phyloP scores from a whole-genome alignment of 2,797 vertebrate species.

The Hydrophis major region DNA sequence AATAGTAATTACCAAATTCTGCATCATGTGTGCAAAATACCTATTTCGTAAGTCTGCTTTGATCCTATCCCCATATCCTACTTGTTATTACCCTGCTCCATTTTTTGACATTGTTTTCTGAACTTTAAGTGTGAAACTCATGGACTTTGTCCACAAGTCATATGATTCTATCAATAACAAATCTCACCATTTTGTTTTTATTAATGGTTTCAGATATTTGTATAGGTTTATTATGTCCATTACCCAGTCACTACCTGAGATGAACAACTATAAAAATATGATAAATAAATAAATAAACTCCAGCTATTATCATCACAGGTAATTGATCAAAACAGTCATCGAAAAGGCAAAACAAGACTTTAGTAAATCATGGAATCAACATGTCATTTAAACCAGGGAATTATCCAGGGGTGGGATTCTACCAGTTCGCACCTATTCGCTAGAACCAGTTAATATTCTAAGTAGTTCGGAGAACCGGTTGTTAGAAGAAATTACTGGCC shows the following conservation, averaged over 20 bases:
- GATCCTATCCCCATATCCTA: not conserved
- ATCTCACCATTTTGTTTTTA: not conserved
- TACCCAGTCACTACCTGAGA: not conserved
- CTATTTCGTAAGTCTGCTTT: not conserved
- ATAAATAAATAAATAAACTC: not conserved
- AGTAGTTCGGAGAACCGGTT: too few relatives aligned
- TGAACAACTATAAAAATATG: not conserved
- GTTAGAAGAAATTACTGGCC: too few relatives aligned
- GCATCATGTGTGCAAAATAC: not conserved
- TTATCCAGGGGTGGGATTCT: too few relatives aligned
- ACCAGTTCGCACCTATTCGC: too few relatives aligned
- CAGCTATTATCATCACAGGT: conserved; percentile 39
- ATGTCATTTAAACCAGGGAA: not conserved
- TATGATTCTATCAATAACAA: not conserved
- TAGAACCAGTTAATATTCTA: too few relatives aligned
- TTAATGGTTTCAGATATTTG: not conserved
- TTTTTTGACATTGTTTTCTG: not conserved
- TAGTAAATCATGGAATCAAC: not conserved
- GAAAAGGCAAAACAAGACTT: conserved; percentile 25
- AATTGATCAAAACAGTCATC: not conserved
- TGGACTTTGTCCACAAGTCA: not conserved
- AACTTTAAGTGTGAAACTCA: not conserved
- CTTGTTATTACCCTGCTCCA: not conserved
- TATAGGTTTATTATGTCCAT: not conserved
- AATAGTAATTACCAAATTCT: not conserved